Conservation (phyloP, 2,113 vertebrate genomes). For the Macroglossus sobrinus region DNA sequence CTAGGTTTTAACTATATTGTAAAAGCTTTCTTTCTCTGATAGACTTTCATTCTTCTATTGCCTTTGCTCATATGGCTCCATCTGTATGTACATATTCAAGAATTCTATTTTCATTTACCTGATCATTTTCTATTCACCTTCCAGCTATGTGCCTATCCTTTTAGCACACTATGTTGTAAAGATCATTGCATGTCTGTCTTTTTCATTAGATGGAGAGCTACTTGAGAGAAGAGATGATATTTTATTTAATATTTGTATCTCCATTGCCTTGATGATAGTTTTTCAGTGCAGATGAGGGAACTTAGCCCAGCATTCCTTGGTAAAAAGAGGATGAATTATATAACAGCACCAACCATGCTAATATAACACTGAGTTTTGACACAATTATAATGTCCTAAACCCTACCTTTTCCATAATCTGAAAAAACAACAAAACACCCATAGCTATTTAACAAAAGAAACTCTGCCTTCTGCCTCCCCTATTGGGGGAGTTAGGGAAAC, state of each 20-base stretch:
- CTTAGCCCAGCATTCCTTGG: background rate
- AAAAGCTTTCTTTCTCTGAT: background rate
- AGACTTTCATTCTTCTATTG: background rate
- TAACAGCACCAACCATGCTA: background rate
- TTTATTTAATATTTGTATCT: slow-evolving; percentile 22
- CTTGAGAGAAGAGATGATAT: slow-evolving; percentile 47
- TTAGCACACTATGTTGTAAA: background rate
- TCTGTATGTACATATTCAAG: background rate
- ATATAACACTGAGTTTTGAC: background rate
- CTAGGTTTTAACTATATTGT: background rate
- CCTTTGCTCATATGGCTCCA: background rate
- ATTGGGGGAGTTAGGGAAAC: background rate
- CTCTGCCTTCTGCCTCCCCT: background rate
- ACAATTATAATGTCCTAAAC: background rate
- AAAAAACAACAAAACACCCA: background rate
- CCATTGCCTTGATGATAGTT: background rate
- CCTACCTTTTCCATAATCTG: slow-evolving; percentile 6
- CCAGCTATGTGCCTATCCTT: background rate
- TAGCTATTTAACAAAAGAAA: background rate
- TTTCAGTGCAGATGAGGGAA: slow-evolving; percentile 10
- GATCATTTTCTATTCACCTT: background rate
- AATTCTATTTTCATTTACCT: background rate
- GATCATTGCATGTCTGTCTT: background rate
- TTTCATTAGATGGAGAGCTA: background rate
- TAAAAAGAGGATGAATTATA: background rate